Evolutionary conservation across 2,113 vertebrate species (phyloP).

Genomic region (Bombycilla garrulus): DNA sequence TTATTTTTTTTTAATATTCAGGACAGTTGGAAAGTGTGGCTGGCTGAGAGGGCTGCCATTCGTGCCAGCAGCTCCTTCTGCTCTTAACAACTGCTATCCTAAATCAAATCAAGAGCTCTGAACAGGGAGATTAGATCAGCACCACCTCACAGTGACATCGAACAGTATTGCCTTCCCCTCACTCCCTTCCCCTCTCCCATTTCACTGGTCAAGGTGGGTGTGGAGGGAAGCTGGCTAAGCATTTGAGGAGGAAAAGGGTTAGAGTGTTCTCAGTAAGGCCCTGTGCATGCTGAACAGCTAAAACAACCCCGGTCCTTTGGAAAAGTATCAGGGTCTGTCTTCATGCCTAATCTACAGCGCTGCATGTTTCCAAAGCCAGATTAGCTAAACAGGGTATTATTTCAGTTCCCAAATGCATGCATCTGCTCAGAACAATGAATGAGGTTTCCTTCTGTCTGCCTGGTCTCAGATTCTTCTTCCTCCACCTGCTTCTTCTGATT

Average conservation of each 20-base stretch:
- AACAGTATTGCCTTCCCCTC: neutral
- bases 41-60: constrained; percentile 52
- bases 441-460: neutral
- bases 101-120: constrained; percentile 70
- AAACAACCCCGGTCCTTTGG: neutral
- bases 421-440: neutral
- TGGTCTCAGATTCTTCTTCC: neutral
- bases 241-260: neutral
- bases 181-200: neutral
- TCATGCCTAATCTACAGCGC: accelerated
- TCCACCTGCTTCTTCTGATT: neutral
- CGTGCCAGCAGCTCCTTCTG: constrained; percentile 75
- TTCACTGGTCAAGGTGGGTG: neutral
- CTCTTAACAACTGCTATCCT: constrained; percentile 76
- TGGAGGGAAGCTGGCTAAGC: neutral
- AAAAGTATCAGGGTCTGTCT: neutral
- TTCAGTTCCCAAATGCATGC: neutral
- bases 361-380: neutral
- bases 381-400: neutral
- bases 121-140: constrained; percentile 29
- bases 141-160: neutral
- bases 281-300: neutral
- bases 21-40: constrained; percentile 70
- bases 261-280: neutral
- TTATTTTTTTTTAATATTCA: constrained; percentile 44